phyloP scores from a whole-genome alignment of 2,888 invertebrate genomes.

The Mimas tiliae region DNA sequence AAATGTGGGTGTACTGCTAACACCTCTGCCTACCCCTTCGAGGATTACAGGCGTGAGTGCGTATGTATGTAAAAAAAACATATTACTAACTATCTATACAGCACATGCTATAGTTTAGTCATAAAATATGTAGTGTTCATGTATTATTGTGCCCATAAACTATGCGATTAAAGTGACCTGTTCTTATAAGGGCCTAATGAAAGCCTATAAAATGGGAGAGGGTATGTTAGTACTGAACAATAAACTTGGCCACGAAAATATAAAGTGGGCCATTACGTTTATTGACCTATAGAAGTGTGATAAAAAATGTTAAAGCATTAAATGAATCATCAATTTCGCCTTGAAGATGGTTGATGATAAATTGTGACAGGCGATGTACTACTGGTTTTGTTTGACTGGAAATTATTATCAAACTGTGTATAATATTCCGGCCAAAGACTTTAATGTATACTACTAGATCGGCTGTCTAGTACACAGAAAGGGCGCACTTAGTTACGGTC shows the following conservation, averaged over 20 bases:
- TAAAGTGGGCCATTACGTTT: conserved; percentile 21
- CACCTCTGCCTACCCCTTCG: too few species aligned
- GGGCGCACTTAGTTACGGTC: too few species aligned
- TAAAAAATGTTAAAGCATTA: conserved; percentile 16
- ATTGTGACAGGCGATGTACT: background rate
- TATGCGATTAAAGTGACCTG: conserved; percentile 17
- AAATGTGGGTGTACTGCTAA: too few species aligned
- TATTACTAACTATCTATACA: background rate
- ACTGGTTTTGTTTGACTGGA: background rate
- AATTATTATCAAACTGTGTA: too few species aligned
- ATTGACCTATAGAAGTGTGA: conserved; percentile 12
- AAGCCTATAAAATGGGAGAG: conserved; percentile 6
- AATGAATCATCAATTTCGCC: conserved; percentile 2
- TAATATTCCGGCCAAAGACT: too few species aligned
- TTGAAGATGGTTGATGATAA: background rate
- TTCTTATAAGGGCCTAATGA: conserved; percentile 21
- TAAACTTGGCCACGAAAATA: conserved; percentile 23
- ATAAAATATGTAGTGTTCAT: conserved; percentile 16
- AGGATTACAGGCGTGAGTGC: too few species aligned
- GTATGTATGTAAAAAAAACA: too few species aligned
- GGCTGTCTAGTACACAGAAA: too few species aligned
- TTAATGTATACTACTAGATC: too few species aligned
- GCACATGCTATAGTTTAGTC: background rate
- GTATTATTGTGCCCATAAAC: conserved; percentile 19
- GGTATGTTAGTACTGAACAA: conserved; percentile 15